Conservation (phyloP, 2,797 vertebrate species). For the Podarcis siculus region DNA sequence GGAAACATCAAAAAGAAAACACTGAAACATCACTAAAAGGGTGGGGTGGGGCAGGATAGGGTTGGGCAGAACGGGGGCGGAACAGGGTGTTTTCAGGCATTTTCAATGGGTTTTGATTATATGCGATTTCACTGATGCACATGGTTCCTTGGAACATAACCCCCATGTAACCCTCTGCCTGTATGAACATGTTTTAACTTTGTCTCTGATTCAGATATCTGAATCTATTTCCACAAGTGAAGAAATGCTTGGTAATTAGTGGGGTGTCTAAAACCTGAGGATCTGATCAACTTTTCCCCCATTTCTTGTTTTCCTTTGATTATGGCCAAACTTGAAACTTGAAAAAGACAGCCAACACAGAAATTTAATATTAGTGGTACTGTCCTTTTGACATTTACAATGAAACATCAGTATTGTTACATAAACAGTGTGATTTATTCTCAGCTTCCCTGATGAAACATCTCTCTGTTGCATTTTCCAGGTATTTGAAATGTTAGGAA, state of each 20-base stretch:
- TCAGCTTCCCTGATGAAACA: neutral
- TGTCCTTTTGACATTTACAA: constrained; percentile 36
- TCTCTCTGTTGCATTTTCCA: neutral
- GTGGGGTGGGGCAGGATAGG: too few relatives aligned
- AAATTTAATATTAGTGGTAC: neutral
- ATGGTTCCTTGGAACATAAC: too few relatives aligned
- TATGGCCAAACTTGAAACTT: neutral
- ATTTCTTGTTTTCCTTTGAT: too few relatives aligned
- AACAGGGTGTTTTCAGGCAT: too few relatives aligned
- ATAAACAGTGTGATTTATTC: neutral
- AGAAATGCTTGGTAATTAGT: neutral
- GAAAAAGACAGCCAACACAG: neutral
- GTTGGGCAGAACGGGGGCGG: too few relatives aligned
- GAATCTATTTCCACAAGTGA: neutral
- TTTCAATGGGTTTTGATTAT: too few relatives aligned
- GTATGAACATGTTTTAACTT: too few relatives aligned
- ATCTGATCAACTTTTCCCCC: neutral
- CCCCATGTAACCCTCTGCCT: too few relatives aligned
- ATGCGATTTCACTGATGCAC: too few relatives aligned
- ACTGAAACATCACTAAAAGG: too few relatives aligned
- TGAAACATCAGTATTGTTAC: neutral
- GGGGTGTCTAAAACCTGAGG: neutral
- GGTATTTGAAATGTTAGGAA: neutral
- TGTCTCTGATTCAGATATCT: neutral
- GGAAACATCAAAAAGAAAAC: too few relatives aligned